These are phyloP conservation scores for Ormyrus labotus DNA, from an alignment of 2,888 invertebrate genomes.

Conservation along the genomic window DNA sequence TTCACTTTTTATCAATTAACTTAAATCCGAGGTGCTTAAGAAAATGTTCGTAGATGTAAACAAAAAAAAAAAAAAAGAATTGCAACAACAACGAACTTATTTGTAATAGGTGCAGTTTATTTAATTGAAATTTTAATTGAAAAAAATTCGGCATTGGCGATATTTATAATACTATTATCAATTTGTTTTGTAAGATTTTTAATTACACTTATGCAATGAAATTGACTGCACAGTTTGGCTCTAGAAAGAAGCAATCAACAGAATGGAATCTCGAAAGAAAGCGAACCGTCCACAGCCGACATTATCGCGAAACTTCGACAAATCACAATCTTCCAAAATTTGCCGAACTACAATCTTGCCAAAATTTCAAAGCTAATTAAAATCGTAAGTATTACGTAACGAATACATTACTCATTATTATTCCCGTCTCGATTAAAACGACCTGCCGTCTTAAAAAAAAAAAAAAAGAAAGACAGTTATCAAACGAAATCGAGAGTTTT, in stretches of 20 bases:
- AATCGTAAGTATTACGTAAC: slow-evolving; percentile 37
- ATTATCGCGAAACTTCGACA: slow-evolving; percentile 88
- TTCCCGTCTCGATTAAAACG: no score
- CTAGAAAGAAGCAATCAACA: slow-evolving; percentile 90
- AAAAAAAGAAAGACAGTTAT: no score
- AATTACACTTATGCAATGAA: slow-evolving; percentile 77
- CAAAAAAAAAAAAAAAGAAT: no score
- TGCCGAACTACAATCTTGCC: slow-evolving; percentile 78
- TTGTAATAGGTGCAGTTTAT: neutral
- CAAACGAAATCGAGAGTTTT: no score
- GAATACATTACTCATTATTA: no score
- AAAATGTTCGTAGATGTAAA: no score
- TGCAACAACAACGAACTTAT: neutral
- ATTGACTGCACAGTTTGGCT: slow-evolving; percentile 88
- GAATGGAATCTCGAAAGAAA: slow-evolving; percentile 89
- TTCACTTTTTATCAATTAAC: no score
- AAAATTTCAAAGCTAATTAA: slow-evolving; percentile 91
- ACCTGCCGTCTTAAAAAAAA: no score
- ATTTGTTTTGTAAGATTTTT: slow-evolving; percentile 13
- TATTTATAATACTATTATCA: no score
- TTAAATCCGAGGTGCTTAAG: no score
- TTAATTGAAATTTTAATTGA: slow-evolving; percentile 1
- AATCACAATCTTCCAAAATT: slow-evolving; percentile 84
- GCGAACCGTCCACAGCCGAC: slow-evolving; percentile 87
- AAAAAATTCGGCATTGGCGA: no score